Evolutionary conservation across 2,113 vertebrate species (phyloP).

Genomic region (Epinephelus fuscoguttatus): DNA sequence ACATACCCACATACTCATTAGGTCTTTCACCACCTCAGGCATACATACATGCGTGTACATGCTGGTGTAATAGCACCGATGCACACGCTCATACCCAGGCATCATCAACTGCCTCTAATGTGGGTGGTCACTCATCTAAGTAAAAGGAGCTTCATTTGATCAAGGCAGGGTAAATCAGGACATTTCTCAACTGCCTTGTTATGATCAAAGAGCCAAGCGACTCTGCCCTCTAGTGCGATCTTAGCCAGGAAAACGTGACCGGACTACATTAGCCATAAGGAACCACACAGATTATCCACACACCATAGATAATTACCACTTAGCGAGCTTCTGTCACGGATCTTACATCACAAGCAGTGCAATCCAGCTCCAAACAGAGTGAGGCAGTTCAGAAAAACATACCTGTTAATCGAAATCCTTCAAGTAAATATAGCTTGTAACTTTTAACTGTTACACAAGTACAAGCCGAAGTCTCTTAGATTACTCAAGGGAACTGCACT

Average conservation of each 20-base stretch:
- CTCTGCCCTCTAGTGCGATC: constrained; percentile 59
- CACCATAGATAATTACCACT: constrained; percentile 65
- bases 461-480: neutral
- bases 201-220: constrained; percentile 71
- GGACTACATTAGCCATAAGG: constrained; percentile 58
- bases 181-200: constrained; percentile 64
- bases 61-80: neutral
- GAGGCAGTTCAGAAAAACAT: constrained; percentile 22
- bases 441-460: neutral
- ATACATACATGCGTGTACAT: neutral
- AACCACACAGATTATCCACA: constrained; percentile 50
- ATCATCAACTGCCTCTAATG: constrained; percentile 42
- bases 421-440: constrained; percentile 4
- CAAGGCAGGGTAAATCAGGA: constrained; percentile 61
- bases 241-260: constrained; percentile 59
- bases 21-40: neutral
- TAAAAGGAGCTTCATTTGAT: constrained; percentile 68
- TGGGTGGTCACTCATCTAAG: constrained; percentile 54
- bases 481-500: neutral
- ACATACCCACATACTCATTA: neutral
- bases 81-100: neutral
- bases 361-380: constrained; percentile 27
- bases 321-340: constrained; percentile 49
- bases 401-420: constrained; percentile 33
- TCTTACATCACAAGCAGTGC: constrained; percentile 38